These are phyloP conservation scores for Neoniphon sammara DNA, from an alignment of 2,797 vertebrate species.

Conservation along the genomic window DNA sequence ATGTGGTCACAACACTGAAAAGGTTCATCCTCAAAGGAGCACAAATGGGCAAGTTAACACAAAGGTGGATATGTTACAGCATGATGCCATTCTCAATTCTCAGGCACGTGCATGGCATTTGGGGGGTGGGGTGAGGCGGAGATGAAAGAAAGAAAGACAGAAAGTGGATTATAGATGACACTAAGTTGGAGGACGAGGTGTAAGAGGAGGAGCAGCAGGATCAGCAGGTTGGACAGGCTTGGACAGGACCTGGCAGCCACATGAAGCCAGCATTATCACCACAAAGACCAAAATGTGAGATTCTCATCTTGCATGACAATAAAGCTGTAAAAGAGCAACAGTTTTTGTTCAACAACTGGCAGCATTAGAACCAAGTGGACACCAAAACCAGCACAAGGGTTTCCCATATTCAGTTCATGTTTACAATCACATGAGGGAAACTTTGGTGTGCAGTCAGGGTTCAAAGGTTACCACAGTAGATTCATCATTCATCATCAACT, in stretches of 20 bases:
- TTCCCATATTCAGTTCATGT: not conserved
- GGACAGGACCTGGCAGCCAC: constrained; percentile 38
- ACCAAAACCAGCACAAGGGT: not conserved
- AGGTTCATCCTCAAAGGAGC: too few relatives aligned
- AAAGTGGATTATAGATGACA: not conserved
- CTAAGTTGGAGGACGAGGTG: constrained; percentile 1
- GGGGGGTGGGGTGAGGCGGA: too few relatives aligned
- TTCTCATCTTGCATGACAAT: not conserved
- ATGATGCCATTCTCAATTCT: too few relatives aligned
- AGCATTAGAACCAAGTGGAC: too few relatives aligned
- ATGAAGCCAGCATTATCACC: constrained; percentile 6
- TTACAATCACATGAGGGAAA: too few relatives aligned
- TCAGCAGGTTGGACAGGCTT: constrained; percentile 64
- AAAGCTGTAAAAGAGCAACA: not conserved
- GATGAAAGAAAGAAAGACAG: not conserved
- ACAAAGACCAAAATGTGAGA: not conserved
- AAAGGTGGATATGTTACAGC: too few relatives aligned
- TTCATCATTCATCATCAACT: too few relatives aligned
- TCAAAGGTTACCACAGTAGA: not conserved
- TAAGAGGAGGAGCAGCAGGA: constrained; percentile 55
- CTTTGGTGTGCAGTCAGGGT: not conserved
- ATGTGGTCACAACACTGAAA: too few relatives aligned
- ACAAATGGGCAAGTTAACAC: too few relatives aligned
- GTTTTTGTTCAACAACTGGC: too few relatives aligned
- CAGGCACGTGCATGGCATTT: too few relatives aligned